phyloP scores from a whole-genome alignment of 2,113 vertebrate species.

The Orientallactaga bullata region DNA sequence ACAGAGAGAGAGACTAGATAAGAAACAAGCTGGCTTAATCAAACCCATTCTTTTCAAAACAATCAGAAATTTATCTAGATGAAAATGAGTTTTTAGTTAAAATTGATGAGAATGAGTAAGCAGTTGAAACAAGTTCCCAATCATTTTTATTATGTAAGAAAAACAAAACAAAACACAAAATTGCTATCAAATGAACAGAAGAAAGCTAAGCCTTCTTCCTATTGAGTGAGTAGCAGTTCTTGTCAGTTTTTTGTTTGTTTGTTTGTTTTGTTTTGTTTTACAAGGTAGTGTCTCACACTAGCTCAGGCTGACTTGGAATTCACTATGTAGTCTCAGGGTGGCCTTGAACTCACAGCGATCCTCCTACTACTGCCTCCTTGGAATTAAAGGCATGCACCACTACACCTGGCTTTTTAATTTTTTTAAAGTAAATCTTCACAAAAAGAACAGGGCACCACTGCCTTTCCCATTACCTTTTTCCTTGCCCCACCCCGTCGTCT shows the following conservation, averaged over 20 bases:
- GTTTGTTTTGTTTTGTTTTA: too few species aligned
- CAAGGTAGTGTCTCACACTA: too few species aligned
- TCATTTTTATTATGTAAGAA: conserved; percentile 35
- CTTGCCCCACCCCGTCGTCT: conserved; percentile 78
- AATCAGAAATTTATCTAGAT: conserved; percentile 48
- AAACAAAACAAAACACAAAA: conserved; percentile 4
- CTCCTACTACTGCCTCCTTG: too few species aligned
- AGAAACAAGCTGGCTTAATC: background rate
- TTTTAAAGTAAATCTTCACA: conserved; percentile 52
- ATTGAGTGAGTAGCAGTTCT: conserved; percentile 12
- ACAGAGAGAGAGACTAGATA: background rate
- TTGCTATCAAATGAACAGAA: conserved; percentile 49
- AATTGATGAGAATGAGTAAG: conserved; percentile 27
- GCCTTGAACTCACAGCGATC: too few species aligned
- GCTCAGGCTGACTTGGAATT: too few species aligned
- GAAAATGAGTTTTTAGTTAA: conserved; percentile 47
- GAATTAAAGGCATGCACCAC: too few species aligned
- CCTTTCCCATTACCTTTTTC: conserved; percentile 66
- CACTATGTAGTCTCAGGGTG: too few species aligned
- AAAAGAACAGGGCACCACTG: conserved; percentile 71
- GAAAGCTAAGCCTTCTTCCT: conserved; percentile 54
- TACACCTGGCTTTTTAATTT: too few species aligned
- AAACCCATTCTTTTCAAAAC: conserved; percentile 46
- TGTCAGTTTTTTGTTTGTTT: conserved; percentile 66
- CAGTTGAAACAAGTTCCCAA: conserved; percentile 46